Evolutionary conservation across 2,113 vertebrate genomes (phyloP).

Genomic region (Dasypus novemcinctus): DNA sequence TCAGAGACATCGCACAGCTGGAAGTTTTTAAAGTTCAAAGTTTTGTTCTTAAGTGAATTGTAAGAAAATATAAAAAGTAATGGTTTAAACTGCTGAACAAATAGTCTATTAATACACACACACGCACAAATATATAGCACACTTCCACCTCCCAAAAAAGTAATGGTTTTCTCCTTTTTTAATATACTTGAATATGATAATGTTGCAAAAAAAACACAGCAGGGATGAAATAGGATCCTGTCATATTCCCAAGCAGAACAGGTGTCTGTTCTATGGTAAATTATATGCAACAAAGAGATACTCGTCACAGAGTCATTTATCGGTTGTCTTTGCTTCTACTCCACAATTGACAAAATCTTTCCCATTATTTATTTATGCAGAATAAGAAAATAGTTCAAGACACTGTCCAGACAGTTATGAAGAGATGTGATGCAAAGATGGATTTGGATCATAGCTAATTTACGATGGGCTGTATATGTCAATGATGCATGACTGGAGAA

Average conservation of each 20-base stretch:
- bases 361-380: not conserved
- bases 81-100: too few relatives aligned
- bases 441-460: not conserved
- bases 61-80: not conserved
- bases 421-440: not conserved
- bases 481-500: not conserved
- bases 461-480: not conserved
- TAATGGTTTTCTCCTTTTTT: not conserved
- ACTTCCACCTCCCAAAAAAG: not conserved
- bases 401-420: not conserved
- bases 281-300: not conserved
- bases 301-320: not conserved
- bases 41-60: not conserved
- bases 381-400: not conserved
- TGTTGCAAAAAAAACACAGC: not conserved
- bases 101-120: not conserved
- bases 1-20: not conserved
- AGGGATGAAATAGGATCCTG: not conserved
- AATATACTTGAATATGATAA: not conserved
- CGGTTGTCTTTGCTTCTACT: not conserved
- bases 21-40: not conserved
- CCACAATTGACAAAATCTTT: not conserved
- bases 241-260: not conserved
- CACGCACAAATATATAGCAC: too few relatives aligned
- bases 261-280: not conserved